Evolutionary conservation across 2,113 vertebrate species (phyloP).

Genomic region (Mastomys natalensis): DNA sequence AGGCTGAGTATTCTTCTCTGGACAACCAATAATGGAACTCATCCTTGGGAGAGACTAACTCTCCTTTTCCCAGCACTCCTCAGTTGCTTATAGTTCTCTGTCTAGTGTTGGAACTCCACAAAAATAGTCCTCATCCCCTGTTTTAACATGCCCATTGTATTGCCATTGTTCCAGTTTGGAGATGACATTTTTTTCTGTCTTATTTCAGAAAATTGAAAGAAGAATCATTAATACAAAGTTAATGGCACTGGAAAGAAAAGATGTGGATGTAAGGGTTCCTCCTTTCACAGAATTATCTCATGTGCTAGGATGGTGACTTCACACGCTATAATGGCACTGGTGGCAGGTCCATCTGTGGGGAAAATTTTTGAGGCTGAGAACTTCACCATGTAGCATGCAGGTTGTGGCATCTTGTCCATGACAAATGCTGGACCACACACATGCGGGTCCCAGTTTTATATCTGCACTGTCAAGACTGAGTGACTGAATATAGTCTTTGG

Average conservation of each 20-base stretch:
- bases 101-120: not conserved
- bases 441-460: not conserved
- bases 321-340: not conserved
- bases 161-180: not conserved
- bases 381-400: not conserved
- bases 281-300: not conserved
- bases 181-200: not conserved
- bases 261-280: not conserved
- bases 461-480: not conserved
- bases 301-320: not conserved
- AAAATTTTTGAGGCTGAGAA: not conserved
- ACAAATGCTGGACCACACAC: not conserved
- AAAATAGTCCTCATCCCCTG: rapidly evolving
- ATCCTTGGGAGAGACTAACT: not conserved
- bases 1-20: too few relatives aligned
- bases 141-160: not conserved
- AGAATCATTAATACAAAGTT: not conserved
- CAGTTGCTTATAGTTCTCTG: not conserved
- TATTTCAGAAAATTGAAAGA: constrained; percentile 6
- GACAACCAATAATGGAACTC: not conserved
- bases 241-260: not conserved
- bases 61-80: not conserved
- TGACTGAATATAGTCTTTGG: not conserved
- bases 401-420: not conserved
- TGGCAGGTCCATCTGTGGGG: not conserved